These are phyloP conservation scores for Odontocolon sp. DNA, from an alignment of 2,888 invertebrate species.

Conservation along the genomic window DNA sequence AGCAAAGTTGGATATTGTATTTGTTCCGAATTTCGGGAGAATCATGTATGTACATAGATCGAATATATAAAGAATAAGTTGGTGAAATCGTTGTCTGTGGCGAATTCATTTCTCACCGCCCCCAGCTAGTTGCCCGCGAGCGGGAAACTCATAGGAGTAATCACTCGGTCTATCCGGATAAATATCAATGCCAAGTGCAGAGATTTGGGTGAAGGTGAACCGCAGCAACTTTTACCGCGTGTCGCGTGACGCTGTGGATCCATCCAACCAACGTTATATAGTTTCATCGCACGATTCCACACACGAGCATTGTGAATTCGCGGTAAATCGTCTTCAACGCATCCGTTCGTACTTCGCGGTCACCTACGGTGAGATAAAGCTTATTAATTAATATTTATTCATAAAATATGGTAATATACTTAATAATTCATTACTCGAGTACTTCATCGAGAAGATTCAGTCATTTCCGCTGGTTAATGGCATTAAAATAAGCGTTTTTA, in stretches of 20 bases:
- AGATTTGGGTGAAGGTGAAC: slow-evolving; percentile 74
- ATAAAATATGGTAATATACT: neutral
- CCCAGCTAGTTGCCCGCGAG: neutral
- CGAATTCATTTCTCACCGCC: neutral
- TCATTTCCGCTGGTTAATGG: too few species aligned
- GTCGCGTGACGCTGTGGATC: slow-evolving; percentile 27
- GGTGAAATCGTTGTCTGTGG: neutral
- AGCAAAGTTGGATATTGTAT: slow-evolving; percentile 18
- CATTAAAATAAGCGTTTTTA: neutral
- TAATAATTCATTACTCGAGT: too few species aligned
- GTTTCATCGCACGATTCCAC: slow-evolving; percentile 21
- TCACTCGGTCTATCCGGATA: slow-evolving; percentile 1
- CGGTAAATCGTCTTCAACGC: slow-evolving; percentile 24
- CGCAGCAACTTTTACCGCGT: slow-evolving; percentile 74
- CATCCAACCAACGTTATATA: slow-evolving; percentile 23
- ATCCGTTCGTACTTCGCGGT: neutral
- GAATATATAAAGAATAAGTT: slow-evolving; percentile 12
- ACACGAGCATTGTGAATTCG: slow-evolving; percentile 12
- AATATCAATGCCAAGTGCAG: slow-evolving; percentile 69
- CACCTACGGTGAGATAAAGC: slow-evolving; percentile 32
- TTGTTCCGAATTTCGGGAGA: slow-evolving; percentile 21
- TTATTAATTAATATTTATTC: neutral
- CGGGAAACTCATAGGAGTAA: neutral
- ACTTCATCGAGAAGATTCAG: too few species aligned
- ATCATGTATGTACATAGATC: slow-evolving; percentile 28